Base-by-base conservation (phyloP, 1,140 invertebrate species). In the Hycleus cichorii region DNA sequence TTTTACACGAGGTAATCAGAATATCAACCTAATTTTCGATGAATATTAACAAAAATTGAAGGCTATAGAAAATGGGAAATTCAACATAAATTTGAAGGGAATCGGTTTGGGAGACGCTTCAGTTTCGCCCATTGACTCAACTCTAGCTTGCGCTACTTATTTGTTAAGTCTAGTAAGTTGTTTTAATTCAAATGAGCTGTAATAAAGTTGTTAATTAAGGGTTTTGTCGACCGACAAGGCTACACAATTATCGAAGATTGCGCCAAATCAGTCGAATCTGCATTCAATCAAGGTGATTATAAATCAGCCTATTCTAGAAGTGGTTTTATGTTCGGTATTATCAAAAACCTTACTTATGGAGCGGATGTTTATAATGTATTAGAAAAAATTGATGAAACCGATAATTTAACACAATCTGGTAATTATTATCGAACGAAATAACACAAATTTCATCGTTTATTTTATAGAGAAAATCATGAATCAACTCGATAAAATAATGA, bases 301-400 rank as follows among this genome's bases (percentile, higher is more conserved):
- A 47, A 47, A 0, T 43, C 70, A 46, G 87, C 90, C 0, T 89
- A 87, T 0, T 25, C 63, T 0, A 74, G 81, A 38, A 92, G 87
- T 86, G 66, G 73, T 25, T 32, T 59, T 1, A 84, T 86, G 0
- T 85, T 92, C 74, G 27, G 39, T 5, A 75, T 83, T 0, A 78
- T 90, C 52, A 56, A 78, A 3, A 5, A 60, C 3, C 72, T 74
- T 10, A 85, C 88, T 0, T 74, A 79, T 47, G 80, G 78, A 27
- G 83, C 91, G 6, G 85, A 90, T 67, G 91, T 90, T 67, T 93
- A 93, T 64, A 90, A 93, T 69, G 85, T 93, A 59, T 69, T 91
- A 7, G 81, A 76, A 24, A 80, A 79, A 66, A 72, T 72, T 49
- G 11, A 3, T 40, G 8, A 39, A 39, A n/a, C 1, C 8, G 7